phyloP scores from a whole-genome alignment of 2,888 invertebrate genomes.

The Rhamphomyia laevipes region DNA sequence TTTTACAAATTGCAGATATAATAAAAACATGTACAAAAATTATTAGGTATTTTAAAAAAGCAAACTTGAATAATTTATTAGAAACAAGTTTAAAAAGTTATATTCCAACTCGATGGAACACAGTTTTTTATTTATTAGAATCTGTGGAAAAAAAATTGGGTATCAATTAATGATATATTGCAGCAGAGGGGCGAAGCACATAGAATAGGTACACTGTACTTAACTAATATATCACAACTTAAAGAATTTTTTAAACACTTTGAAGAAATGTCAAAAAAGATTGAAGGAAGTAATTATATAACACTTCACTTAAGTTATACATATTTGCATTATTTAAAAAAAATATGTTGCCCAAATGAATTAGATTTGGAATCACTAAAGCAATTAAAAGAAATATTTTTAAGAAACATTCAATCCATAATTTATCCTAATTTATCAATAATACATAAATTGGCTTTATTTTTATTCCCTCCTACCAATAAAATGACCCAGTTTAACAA shows the following conservation, averaged over 20 bases:
- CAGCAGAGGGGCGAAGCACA: slow-evolving; percentile 7
- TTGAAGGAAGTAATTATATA: slow-evolving; percentile 7
- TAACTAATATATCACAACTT: slow-evolving; percentile 7
- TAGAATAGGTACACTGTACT: slow-evolving; percentile 8
- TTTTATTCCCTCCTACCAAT: slow-evolving; percentile 15
- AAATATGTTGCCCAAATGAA: slow-evolving; percentile 1
- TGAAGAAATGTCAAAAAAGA: slow-evolving; percentile 7
- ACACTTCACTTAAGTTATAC: slow-evolving; percentile 11
- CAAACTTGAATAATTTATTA: slow-evolving; percentile 3
- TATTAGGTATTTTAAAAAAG: slow-evolving; percentile 11
- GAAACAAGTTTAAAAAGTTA: slow-evolving; percentile 6
- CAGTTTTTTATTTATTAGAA: slow-evolving; percentile 6
- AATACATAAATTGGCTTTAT: slow-evolving; percentile 14
- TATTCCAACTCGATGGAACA: slow-evolving; percentile 11
- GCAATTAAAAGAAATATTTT: too few species aligned
- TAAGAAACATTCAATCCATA: slow-evolving; percentile 2
- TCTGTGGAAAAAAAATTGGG: slow-evolving; percentile 10
- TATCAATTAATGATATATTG: slow-evolving; percentile 5
- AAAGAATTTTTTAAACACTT: slow-evolving; percentile 9
- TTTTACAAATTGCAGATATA: slow-evolving; percentile 7
- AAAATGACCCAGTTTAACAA: slow-evolving; percentile 10
- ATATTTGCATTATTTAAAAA: slow-evolving; percentile 9
- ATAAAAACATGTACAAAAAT: slow-evolving; percentile 5
- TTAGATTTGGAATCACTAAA: slow-evolving; percentile 8
- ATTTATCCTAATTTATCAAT: slow-evolving; percentile 9